Evolutionary conservation across 2,113 vertebrate genomes (phyloP), one percentile per base, ranked within the genome.

Genomic region (Mugil cephalus): DNA sequence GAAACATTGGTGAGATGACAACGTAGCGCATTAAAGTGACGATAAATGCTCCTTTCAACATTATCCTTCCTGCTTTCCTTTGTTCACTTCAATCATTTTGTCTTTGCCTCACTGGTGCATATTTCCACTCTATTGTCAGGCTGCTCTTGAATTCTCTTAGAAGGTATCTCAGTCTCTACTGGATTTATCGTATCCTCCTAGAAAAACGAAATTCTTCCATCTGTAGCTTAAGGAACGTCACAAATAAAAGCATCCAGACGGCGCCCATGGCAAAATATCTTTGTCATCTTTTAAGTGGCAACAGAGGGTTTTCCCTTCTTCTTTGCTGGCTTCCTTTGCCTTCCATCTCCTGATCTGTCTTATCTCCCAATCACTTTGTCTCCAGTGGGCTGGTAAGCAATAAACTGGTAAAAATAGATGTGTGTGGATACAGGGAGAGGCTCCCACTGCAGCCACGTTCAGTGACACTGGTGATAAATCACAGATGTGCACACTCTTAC

Each of bases 391-490:
- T 85, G 72, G 84, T 82, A 81, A 83, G 86, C 77, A 85, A 91
- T 80, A 90, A 85, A 79, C 71, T 59, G 81, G 81, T 90, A 89
- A 91, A 91, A 93, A 92, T 89, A 92, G 90, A 81, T 76, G 60
- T 54, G 73, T 52, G 51, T 46, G 46, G 80, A 87, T 67, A 64
- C 4, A 40, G 80, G 63, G 74, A 80, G 81, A 67, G 69, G 63
- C 79, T 88, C 83, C 75, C 75, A 54, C 77, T 85, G 88, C 79
- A 80, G 79, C 85, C 87, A 80, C 52, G 24, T 78, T 84, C 51
- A 69, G 79, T 87, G 91, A 92, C 91, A 90, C 56, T 45, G 72
- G 89, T 85, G 64, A 93, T 92, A 91, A 91, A 93, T 93, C 90
- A 93, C 74, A 77, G 66, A 84, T 69, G 79, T 56, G 77, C 34